Base-by-base conservation (phyloP, 2,888 invertebrate species). In the Encarsia formosa region DNA sequence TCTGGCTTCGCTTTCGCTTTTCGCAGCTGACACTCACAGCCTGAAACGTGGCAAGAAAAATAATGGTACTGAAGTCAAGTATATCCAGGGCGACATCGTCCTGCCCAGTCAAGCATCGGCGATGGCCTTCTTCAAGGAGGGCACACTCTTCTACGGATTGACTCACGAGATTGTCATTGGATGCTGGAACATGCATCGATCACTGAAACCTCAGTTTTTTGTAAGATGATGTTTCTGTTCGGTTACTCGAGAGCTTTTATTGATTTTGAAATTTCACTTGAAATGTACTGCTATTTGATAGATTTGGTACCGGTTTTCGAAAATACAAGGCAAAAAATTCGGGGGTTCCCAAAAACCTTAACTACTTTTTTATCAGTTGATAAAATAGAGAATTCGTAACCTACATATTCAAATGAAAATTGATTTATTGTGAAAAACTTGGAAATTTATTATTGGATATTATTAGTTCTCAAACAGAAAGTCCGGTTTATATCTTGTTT, bases 61-160 rank as follows among this genome's bases (percentile, higher is more conserved):
- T 13, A 26, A 41, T 13, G 34, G 34, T 2, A 37, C 16, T 8
- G 18, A 18, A n/a, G 19, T 46, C n/a, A 18, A 16, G 3, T 44
- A 26, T 18, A 15, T 29, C 18, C 8, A 3, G 16, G 32, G 15
- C 2, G 15, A 20, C 3, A 4, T 56, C 31, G 49, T 54, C 4
- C 45, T 63, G 32, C 46, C 53, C 3, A 58, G 57, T 34, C 63
- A 61, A 43, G 48, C 52, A 1, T 13, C 45, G 2, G 22, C 42
- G n/a, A 11, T 15, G 32, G 62, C 58, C 0, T 49, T 59, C 4
- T 53, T 58, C 0, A 18, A 13, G 0, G 52, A 56, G 2, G 74
- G 73, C 1, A 54, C 68, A 19, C 56, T 76, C 3, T 75, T 74
- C 57, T 75, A 69, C 49, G 71, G 73, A 0, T 61, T 70, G 5